Base-by-base conservation (phyloP, 1,140 invertebrate species). In the Micrasema longulum region DNA sequence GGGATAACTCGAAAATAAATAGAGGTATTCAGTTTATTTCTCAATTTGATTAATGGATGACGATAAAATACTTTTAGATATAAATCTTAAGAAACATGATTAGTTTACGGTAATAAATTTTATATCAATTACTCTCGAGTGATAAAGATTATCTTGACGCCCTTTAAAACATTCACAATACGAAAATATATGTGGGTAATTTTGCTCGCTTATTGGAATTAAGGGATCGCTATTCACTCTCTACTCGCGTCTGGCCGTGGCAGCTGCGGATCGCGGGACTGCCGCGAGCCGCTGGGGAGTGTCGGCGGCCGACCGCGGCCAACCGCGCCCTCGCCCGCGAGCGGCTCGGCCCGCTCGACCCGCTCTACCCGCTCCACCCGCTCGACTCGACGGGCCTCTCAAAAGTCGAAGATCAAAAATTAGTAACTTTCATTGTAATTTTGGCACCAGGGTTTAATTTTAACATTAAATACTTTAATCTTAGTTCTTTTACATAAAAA, bases 1-100 rank as follows among this genome's bases (percentile, higher is more conserved):
- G 38, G 57, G 63, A 43, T 66, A 68, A 74, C 73, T 71, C 62
- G 73, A 75, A 75, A 75, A 75, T 72, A 75, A 75, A 75, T 75
- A 75, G 73, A 75, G 73, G 74, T 75, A 75, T 72, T 75, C 74
- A 72, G 74, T 75, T 75, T 72, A 72, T 72, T 75, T 75, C 47
- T 71, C 69, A 23, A 62, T 71, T 64, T 55, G 1, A 69, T 57
- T 62, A 69, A 62, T 62, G 67, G 43, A 62, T 69, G 67, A 62
- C 53, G 67, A 69, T 62, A 69, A 62, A 69, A 62, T 69, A 69
- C 67, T 68, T 69, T 47, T 69, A 60, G 53, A 23, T 69, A 62
- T 69, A 62, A 68, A 68, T 57, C 67, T 69, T 69, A 69, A 62
- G 67, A 69, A 62, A 75, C 73, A 69, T 65, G 41, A 70, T 57